Percentiles rank a stretch among this genome's conserved stretches.
These are phyloP conservation scores for Australoheros facetus DNA, from an alignment of 2,797 vertebrate species.

Conservation along the genomic window DNA sequence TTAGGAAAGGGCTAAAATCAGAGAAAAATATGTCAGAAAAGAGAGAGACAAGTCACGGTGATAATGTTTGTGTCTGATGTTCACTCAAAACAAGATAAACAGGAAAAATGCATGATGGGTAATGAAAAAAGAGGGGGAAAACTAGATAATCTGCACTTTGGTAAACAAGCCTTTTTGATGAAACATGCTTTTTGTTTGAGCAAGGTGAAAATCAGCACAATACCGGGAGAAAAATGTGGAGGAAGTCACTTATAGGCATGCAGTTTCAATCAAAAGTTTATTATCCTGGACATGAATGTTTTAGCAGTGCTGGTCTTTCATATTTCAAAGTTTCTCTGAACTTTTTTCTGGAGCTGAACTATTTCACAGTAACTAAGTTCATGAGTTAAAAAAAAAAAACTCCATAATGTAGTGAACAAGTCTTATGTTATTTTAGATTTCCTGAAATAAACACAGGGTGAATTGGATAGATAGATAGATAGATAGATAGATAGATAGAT, in stretches of 20 bases:
- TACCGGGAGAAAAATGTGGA: background rate
- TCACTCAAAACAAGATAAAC: background rate
- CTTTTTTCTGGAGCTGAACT: background rate
- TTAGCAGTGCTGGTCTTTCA: background rate
- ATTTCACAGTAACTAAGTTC: background rate
- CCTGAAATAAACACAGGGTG: background rate
- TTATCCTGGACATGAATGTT: background rate
- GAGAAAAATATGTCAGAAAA: slow-evolving; percentile 23
- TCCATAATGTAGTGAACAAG: background rate
- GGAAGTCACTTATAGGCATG: background rate
- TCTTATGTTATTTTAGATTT: background rate
- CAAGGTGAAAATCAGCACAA: background rate
- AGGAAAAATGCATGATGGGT: background rate
- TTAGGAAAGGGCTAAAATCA: slow-evolving; percentile 20
- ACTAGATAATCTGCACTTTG: slow-evolving; percentile 6
- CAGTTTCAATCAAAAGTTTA: background rate
- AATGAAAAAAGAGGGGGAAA: background rate
- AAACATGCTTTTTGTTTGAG: background rate
- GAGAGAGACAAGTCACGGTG: background rate
- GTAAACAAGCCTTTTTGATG: background rate
- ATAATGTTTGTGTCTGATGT: background rate
- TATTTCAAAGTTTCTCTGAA: background rate
- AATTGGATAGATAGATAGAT: too few species aligned
- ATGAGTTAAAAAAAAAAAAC: background rate
- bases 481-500: too few species aligned